Percentiles rank a stretch among this genome's conserved stretches.
Evolutionary conservation across 2,113 vertebrate species (phyloP).

Genomic region (Hippoglossus stenolepis): DNA sequence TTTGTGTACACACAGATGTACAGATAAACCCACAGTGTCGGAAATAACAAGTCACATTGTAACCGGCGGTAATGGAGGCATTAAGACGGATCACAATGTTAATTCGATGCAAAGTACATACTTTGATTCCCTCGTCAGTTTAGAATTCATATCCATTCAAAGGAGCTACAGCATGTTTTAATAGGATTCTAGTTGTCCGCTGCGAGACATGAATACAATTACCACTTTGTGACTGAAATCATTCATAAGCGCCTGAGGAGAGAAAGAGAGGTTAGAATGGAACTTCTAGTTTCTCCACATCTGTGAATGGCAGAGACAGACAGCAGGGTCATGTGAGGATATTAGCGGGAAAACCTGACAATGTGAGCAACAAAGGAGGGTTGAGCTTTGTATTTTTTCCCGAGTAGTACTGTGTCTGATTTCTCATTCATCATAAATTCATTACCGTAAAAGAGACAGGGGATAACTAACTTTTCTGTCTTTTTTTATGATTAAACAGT

Average conservation of each 20-base stretch:
- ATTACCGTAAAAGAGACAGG: not conserved
- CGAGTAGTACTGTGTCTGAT: constrained; percentile 23
- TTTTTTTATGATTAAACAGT: constrained; percentile 3
- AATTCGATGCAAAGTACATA: constrained; percentile 43
- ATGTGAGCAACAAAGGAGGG: constrained; percentile 21
- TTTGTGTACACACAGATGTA: not conserved
- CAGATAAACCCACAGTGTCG: not conserved
- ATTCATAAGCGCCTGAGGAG: constrained; percentile 52
- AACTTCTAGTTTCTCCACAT: constrained; percentile 42
- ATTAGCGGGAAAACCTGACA: constrained; percentile 21
- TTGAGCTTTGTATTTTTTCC: constrained; percentile 22
- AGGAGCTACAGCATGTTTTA: constrained; percentile 45
- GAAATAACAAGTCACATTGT: constrained; percentile 20
- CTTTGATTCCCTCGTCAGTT: constrained; percentile 26
- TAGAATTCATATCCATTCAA: constrained; percentile 44
- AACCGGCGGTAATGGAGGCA: constrained; percentile 15
- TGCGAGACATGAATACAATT: constrained; percentile 65
- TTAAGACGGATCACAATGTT: constrained; percentile 25
- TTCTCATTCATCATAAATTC: constrained; percentile 29
- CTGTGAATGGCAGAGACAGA: constrained; percentile 50
- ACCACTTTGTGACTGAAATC: constrained; percentile 65
- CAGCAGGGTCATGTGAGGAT: constrained; percentile 46
- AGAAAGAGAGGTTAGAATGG: constrained; percentile 21
- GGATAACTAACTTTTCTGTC: not conserved
- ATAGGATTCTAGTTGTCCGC: constrained; percentile 59